Percentiles rank a stretch among this genome's conserved stretches.
Evolutionary conservation across 1,140 invertebrate species (phyloP).

Genomic region (Ectropis grisescens): DNA sequence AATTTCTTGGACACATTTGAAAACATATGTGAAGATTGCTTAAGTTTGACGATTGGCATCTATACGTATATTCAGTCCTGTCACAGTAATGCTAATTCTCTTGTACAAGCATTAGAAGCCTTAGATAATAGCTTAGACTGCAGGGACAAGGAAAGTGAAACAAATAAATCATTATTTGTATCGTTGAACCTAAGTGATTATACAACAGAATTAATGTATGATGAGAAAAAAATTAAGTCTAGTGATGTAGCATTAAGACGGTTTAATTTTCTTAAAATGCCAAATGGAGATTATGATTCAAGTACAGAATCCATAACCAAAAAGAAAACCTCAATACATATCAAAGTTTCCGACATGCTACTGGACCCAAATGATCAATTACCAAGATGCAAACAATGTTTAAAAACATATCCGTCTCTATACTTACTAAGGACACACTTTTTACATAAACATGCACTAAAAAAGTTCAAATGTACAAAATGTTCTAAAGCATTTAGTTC

Average conservation of each 20-base stretch:
- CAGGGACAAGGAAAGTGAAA: constrained; percentile 8
- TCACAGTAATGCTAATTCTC: constrained; percentile 21
- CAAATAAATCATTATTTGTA: constrained; percentile 29
- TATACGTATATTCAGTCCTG: constrained; percentile 31
- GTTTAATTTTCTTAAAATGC: constrained; percentile 13
- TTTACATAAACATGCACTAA: constrained; percentile 49
- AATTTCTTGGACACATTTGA: constrained; percentile 23
- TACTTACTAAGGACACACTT: constrained; percentile 41
- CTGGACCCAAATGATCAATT: neutral
- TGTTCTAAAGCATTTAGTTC: constrained; percentile 44
- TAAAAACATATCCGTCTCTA: constrained; percentile 26
- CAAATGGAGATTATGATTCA: constrained; percentile 10
- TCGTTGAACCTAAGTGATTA: constrained; percentile 26
- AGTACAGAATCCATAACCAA: constrained; percentile 5
- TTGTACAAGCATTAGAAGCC: constrained; percentile 19
- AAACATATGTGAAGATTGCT: constrained; percentile 31
- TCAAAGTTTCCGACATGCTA: neutral
- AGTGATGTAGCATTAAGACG: constrained; percentile 19
- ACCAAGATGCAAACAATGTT: constrained; percentile 36
- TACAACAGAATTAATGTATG: constrained; percentile 28
- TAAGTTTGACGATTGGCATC: constrained; percentile 21
- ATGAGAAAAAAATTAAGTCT: constrained; percentile 14
- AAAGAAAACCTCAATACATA: constrained; percentile 5
- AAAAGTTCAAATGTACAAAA: constrained; percentile 31
- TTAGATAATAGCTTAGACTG: constrained; percentile 22